phyloP scores from a whole-genome alignment of 2,113 vertebrate genomes.

The Sminthopsis crassicaudata region DNA sequence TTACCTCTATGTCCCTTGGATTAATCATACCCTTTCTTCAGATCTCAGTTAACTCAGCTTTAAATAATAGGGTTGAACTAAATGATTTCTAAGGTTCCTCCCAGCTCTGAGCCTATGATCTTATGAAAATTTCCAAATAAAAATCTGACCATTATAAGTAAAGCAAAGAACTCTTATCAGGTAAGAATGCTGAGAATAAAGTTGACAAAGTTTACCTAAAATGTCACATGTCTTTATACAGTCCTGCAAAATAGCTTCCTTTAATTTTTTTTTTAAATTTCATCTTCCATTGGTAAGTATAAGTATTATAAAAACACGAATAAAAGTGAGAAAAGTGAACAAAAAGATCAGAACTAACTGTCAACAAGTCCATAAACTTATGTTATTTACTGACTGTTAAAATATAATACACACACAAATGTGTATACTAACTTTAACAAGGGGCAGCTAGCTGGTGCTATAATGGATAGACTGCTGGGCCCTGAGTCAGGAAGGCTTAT shows the following conservation, averaged over 20 bases:
- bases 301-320: neutral
- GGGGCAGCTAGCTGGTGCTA: neutral
- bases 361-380: neutral
- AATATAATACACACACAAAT: neutral
- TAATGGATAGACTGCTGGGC: neutral
- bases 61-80: neutral
- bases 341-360: neutral
- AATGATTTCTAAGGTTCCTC: neutral
- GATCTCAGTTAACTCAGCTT: neutral
- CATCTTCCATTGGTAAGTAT: neutral
- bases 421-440: neutral
- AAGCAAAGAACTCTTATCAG: neutral
- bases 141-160: neutral
- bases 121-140: neutral
- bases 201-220: neutral
- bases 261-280: neutral
- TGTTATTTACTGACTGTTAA: neutral
- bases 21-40: neutral
- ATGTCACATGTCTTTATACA: neutral
- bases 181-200: neutral
- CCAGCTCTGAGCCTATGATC: neutral
- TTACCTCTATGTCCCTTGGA: neutral
- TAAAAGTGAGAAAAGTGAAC: neutral
- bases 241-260: neutral
- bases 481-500: neutral